Evolutionary conservation across 2,797 vertebrate species (phyloP).

Genomic region (Premnoplex brunnescens): DNA sequence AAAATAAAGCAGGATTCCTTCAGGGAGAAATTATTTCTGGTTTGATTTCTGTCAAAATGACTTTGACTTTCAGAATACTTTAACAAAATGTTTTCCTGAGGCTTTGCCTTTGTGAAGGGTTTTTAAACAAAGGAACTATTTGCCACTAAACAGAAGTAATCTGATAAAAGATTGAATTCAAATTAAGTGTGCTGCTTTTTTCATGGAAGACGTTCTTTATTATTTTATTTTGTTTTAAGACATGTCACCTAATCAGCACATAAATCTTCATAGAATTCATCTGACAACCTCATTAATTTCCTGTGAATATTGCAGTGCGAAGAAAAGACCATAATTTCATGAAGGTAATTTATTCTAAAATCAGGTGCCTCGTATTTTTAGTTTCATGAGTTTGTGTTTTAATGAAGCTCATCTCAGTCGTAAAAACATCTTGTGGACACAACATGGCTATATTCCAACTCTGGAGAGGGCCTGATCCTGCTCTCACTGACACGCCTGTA

Average conservation of each 20-base stretch:
- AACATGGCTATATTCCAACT: background rate
- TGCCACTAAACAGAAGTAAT: constrained; percentile 69
- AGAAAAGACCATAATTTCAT: constrained; percentile 56
- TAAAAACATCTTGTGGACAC: constrained; percentile 8
- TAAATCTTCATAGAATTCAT: constrained; percentile 74
- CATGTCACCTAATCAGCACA: constrained; percentile 66
- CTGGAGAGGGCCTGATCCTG: background rate
- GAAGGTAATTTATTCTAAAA: constrained; percentile 67
- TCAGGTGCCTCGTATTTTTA: constrained; percentile 55
- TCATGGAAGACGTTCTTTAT: constrained; percentile 70
- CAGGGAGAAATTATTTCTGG: constrained; percentile 79
- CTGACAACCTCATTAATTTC: constrained; percentile 73
- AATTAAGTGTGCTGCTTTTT: constrained; percentile 73
- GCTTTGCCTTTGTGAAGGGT: constrained; percentile 61
- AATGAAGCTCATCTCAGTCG: constrained; percentile 41
- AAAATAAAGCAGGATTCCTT: constrained; percentile 76
- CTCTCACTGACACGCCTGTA: background rate
- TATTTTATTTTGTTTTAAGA: constrained; percentile 77
- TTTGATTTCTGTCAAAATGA: constrained; percentile 79
- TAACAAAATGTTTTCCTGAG: constrained; percentile 70
- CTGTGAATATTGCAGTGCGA: constrained; percentile 46
- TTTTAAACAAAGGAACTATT: constrained; percentile 72
- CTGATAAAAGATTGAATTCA: constrained; percentile 76
- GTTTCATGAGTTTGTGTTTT: constrained; percentile 18
- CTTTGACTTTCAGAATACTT: constrained; percentile 76